Base-by-base conservation (phyloP, 92 coral and sea anemone genomes). In the Montipora capitata region DNA sequence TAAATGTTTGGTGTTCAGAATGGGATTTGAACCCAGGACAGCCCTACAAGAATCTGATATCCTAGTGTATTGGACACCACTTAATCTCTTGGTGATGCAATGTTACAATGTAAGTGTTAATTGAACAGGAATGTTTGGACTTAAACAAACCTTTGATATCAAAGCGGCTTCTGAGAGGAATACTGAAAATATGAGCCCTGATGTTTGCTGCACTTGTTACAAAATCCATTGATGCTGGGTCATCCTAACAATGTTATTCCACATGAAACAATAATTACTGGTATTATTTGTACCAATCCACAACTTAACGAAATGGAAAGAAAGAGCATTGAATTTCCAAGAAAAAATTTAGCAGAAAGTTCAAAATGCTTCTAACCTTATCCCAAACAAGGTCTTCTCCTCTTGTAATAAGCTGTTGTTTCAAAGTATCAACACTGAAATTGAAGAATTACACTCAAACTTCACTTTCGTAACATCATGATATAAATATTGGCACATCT, bases 311-410 rank as follows among this genome's bases (percentile, higher is more conserved):
- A 16, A 16, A 70, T 42, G 42, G 15, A 13, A 43, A 5, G 40
- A 59, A 61, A 52, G 35, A 27, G 35, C 35, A 0, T 27, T 27
- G 35, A 27, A 27, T 27, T 27, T 27, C 35, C 2, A 51, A 42
- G 10, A 5, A 58, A 11, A 7, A 15, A 9, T 16, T 14, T 14
- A 17, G 58, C 2, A 20, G 6, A 5, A 4, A 14, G 4, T 3
- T 76, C 5, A 5, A 61, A 16, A 39, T 7, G 61, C 84, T 49
- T 27, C 59, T 13, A 54, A 93, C 98, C 98, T 98, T 98, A 78
- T 98, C 99, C 99, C 99, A 98, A 3, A 96, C 98, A 11, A 98
- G 95, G 67, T 94, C 96, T 79, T 98, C 99, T n/a, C 96, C 98
- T 88, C 83, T 94, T 13, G 68, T 75, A 40, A 78, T 89, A 15